These are phyloP conservation scores for Smithornis capensis DNA, from an alignment of 2,113 vertebrate genomes.

Conservation along the genomic window DNA sequence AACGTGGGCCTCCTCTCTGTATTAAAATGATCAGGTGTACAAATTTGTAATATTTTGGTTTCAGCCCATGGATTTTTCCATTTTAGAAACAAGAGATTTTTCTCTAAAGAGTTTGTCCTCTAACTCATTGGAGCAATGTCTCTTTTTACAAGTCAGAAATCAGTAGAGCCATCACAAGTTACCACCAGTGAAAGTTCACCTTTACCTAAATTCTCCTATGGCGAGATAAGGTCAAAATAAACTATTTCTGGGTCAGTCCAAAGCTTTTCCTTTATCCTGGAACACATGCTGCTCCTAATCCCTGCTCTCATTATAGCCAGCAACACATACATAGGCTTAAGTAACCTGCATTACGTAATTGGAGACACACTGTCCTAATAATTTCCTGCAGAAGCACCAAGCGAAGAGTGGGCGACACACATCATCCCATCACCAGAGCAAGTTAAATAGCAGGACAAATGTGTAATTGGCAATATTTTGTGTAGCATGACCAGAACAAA, in stretches of 20 bases:
- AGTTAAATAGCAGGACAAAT: background rate
- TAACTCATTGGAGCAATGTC: background rate
- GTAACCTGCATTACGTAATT: conserved; percentile 49
- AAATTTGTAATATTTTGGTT: background rate
- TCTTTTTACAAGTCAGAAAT: background rate
- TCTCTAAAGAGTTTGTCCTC: background rate
- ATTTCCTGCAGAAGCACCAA: background rate
- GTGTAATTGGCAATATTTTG: background rate
- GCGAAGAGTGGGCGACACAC: background rate
- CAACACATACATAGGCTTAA: background rate
- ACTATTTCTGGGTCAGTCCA: background rate
- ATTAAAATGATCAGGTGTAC: background rate
- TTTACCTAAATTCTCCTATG: background rate
- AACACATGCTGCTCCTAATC: conserved; percentile 38
- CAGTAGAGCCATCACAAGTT: background rate
- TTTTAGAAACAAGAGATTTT: background rate
- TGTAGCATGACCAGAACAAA: background rate
- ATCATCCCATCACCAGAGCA: background rate
- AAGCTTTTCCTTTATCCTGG: background rate
- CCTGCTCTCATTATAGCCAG: conserved; percentile 16
- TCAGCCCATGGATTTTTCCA: background rate
- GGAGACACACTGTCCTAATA: background rate
- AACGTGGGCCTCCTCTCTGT: background rate
- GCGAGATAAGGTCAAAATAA: conserved; percentile 2
- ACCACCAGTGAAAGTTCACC: background rate